Base-by-base conservation (phyloP, 2,888 invertebrate genomes). In the Glyphotaelius pellucidus region DNA sequence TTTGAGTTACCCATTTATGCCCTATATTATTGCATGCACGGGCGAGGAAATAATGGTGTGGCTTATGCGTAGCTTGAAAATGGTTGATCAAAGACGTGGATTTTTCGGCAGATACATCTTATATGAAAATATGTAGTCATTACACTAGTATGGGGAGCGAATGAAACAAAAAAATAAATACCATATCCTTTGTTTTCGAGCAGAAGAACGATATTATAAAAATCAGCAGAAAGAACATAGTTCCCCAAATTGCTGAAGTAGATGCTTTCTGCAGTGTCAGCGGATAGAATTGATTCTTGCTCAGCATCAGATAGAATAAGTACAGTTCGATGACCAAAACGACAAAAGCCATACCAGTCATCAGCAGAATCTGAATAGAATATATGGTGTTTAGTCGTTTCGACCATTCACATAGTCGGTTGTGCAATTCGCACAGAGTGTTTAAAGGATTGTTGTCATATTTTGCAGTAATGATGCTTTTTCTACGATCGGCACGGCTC, bases 281-380 rank as follows among this genome's bases (percentile, higher is more conserved):
- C 0, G 19, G n/a, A 38, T 91, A 92, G 15, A 90, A 85, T 19
- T 86, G 25, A 83, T 92, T 92, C 9, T 80, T 30, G 83, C 92
- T 92, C 30, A 93, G 80, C 92, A 93, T 92, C 87, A 93, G 52
- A 86, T 93, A 93, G 38, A 93, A 92, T 52, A 92, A 92, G 83
- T 93, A 93, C 32, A 93, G 47, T 52, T 92, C 92, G 0, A 83
- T 87, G 12, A 92, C 92, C 81, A 92, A 38, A 30, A 86, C 91
- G 2, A 92, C 91, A 90, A 93, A 93, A n/a, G 92, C 47, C 2
- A 87, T 80, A 19, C 92, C 90, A 30, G 91, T 91, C 19, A n/a
- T 81, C 25, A 92, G 25, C 38, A 93, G 85, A 11, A 93, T 90
- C 14, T 91, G 91, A 12, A 93, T 25, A 25, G 92, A 90, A 90